Conservation (phyloP, 2,797 vertebrate genomes). For the Sebastes melanostomus region DNA sequence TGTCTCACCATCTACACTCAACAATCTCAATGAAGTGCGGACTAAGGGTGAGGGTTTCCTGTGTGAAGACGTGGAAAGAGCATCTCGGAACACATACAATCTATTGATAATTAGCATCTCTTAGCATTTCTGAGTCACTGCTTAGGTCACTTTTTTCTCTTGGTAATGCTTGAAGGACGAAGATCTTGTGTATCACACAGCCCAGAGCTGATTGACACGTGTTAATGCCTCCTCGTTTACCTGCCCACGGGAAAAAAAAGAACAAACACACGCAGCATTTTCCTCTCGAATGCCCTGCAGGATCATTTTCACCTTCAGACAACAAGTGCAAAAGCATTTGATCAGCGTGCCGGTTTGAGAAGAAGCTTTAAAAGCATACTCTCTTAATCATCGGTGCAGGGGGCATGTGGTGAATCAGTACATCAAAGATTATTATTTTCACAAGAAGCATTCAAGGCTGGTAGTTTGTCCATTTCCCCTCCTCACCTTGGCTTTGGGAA, state of each 20-base stretch:
- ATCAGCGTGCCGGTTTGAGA: conserved; percentile 12
- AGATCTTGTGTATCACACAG: conserved; percentile 1
- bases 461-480: conserved; percentile 1
- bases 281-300: background rate
- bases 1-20: background rate
- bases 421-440: conserved; percentile 31
- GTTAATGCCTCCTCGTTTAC: conserved; percentile 38
- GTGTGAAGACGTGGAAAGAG: background rate
- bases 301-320: conserved; percentile 33
- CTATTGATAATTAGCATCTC: conserved; percentile 6
- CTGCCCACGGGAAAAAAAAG: conserved; percentile 1
- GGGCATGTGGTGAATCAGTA: conserved; percentile 21
- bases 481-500: conserved; percentile 23
- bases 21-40: background rate
- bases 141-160: conserved; percentile 18
- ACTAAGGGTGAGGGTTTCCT: background rate
- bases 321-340: conserved; percentile 48
- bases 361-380: conserved; percentile 44
- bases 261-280: background rate
- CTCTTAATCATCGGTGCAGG: conserved; percentile 34
- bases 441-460: conserved; percentile 5
- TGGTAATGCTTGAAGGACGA: conserved; percentile 21
- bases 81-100: background rate
- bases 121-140: conserved; percentile 1
- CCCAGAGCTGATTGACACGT: conserved; percentile 5